Evolutionary conservation across 1,140 invertebrate species (phyloP), one percentile per base, ranked within the genome.

Genomic region (Cyphomyrmex costatus): DNA sequence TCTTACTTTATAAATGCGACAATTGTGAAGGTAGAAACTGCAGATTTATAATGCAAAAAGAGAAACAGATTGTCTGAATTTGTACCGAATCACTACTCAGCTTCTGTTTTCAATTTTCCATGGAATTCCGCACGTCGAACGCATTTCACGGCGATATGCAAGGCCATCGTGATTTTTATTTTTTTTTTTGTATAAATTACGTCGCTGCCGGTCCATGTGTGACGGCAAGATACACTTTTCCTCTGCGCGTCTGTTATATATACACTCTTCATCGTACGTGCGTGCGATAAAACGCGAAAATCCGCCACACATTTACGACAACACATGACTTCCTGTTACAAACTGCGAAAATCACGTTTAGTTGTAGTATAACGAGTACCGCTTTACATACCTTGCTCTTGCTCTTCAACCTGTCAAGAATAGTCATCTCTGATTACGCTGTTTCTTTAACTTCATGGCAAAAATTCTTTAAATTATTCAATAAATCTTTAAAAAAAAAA

Each of bases 281-380:
- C 19, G 10, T 5, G 66, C 14, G 68, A 70, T 42, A 63, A 68
- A 78, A 86, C 33, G 24, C 5, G 56, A 63, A 79, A 87, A 87
- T 79, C 33, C 46, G 19, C 30, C 49, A 61, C 30, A 24, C 12
- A 33, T 86, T 86, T 21, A 16, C 30, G 30, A 49, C 36, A 70
- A 36, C 36, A 5, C 46, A 73, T 70, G n/a, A 24, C 53, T 79
- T 49, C 36, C 74, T 58, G 33, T 87, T 87, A 71, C 56, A 53
- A 56, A 24, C n/a, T n/a, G 42, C 51, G 71, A 86, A 88, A 86
- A 86, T 79, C 42, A 51, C 58, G 36, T 86, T 73, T 66, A 19
- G 30, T 14, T 46, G 21, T 16, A 49, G 14, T 21, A 24, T 46
- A 46, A 49, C 36, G 12, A 16, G 5, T 24, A 6, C 36, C 0